Conservation (phyloP, 2,797 vertebrate species). For the Macrochelys suwanniensis region DNA sequence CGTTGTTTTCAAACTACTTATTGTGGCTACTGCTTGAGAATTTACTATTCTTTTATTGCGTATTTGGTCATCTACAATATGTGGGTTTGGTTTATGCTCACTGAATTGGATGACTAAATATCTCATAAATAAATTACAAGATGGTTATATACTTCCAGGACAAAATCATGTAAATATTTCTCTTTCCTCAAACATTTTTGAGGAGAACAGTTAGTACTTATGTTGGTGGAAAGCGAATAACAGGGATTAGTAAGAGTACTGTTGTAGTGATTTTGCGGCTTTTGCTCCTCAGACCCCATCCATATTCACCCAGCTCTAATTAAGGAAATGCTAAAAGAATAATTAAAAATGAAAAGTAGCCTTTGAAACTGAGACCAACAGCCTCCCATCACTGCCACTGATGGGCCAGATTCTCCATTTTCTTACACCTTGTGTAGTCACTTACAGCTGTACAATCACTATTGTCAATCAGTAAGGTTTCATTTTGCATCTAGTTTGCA, state of each 20-base stretch:
- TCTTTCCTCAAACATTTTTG: background rate
- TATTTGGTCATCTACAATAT: background rate
- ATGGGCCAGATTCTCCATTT: background rate
- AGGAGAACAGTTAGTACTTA: background rate
- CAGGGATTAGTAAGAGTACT: background rate
- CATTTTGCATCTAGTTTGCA: background rate
- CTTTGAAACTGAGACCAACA: background rate
- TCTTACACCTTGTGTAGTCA: background rate
- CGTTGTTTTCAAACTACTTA: background rate
- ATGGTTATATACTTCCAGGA: background rate
- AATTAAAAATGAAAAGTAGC: background rate
- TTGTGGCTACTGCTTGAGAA: background rate
- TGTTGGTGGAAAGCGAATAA: slow-evolving; percentile 6
- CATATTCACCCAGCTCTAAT: background rate
- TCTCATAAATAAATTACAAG: background rate
- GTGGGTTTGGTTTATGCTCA: background rate
- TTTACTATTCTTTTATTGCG: background rate
- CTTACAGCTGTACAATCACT: background rate
- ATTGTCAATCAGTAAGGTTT: background rate
- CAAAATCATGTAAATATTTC: background rate
- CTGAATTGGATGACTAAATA: background rate
- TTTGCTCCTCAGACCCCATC: background rate
- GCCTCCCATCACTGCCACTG: background rate
- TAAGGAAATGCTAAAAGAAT: slow-evolving; percentile 4
- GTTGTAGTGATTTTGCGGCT: background rate